Base-by-base conservation (phyloP, 64 coral and sea anemone genomes). In the Actinia equina region DNA sequence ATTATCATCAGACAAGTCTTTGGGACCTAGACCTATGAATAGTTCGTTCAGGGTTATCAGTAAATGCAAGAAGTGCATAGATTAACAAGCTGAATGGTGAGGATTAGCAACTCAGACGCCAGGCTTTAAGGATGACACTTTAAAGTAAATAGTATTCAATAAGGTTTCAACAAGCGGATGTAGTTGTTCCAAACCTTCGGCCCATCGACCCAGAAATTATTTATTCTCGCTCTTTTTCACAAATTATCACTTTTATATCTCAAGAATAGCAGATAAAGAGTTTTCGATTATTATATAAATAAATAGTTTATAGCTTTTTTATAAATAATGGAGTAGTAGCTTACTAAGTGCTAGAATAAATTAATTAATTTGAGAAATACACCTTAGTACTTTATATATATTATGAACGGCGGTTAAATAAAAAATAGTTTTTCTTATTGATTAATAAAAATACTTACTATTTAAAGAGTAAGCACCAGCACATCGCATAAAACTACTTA, bases 401-500 rank as follows among this genome's bases (percentile, higher is more conserved):
- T 25, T 74, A 30, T 27, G 59, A 41, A 62, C 5, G 46, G 17
- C 11, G 55, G 17, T 42, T 20, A 85, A 9, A 26, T 53, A 60
- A 55, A 16, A 84, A 1, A 37, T 51, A 13, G 9, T 52, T 20
- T 45, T 9, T n/a, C 25, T 60, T 15, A 85, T 42, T 58, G 55
- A 43, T 22, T 85, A 85, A 41, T 74, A 41, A 74, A 74, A 30
- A 43, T 37, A 26, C 54, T 42, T 54, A 56, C 26, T 54, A 56
- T 43, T 82, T 52, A 26, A 60, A 41, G 8, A 85, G 51, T 18
- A 60, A 85, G 83, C 83, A 85, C 59, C 18, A 82, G 42, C 53
- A 82, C 22, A 51, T 49, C 52, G 53, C 13, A 20, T 57, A 52
- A 59, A 43, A 85, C 11, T 60, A 85, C 83, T 85, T 63, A 85